Base-by-base conservation (phyloP, 2,113 vertebrate genomes). In the Murina feae region DNA sequence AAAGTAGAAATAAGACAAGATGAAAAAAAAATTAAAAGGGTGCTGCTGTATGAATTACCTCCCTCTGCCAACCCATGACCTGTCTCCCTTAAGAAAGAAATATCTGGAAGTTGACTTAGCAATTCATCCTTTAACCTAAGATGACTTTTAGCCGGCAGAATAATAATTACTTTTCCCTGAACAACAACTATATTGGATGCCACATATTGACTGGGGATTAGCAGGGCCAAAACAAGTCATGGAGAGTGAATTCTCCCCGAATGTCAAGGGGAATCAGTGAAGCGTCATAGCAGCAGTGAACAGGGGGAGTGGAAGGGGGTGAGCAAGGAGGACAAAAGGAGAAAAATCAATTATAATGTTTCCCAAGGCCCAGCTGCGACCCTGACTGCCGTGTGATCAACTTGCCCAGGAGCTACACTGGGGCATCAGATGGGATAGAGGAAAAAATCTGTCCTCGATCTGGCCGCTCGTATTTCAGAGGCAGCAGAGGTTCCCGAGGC, bases 201-300 rank as follows among this genome's bases (percentile, higher is more conserved):
- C 96, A 96, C 91, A 58, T 91, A 95, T 58, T 90, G 95, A 74
- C 82, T 91, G 55, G 74, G 68, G 53, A 95, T 97, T 97, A 97
- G 94, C 93, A 95, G 83, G 74, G n/a, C 92, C 82, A 89, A 86
- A 95, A 81, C 55, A 72, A 92, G 86, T 58, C 93, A 66, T 23
- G 39, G 83, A 90, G 78, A 79, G 74, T 88, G 83, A 93, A 66
- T 88, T 94, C 60, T 91, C 39, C 93, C 89, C 25, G 32, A 68
- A 89, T 17, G 0, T 91, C 75, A 89, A 89, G 92, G 39, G 69
- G 69, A 93, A 76, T 76, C 90, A 81, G 83, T 55, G 79, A 75
- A 69, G 86, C 78, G 78, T 58, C 79, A n/a, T 0, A 84, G 74
- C 4, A 2, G 68, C 30, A 51, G 32, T 87, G 51, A 90, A 53